Evolutionary conservation across 2,888 invertebrate species (phyloP).

Genomic region (Andrena chrysosceles): DNA sequence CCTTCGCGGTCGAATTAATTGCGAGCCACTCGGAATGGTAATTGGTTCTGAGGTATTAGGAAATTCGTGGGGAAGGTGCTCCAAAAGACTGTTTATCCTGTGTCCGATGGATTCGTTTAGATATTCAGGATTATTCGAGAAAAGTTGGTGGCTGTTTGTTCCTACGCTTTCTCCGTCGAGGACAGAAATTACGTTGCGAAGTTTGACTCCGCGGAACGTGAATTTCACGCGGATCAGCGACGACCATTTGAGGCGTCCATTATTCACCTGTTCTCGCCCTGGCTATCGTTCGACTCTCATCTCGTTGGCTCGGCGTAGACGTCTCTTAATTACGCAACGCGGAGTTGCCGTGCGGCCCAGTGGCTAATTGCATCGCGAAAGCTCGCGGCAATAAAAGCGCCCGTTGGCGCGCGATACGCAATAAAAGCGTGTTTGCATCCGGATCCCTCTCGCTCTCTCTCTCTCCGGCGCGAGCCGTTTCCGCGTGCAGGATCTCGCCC

Average conservation of each 20-base stretch:
- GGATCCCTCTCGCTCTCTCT: conserved; percentile 1
- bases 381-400: conserved; percentile 30
- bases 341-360: conserved; percentile 58
- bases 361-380: conserved; percentile 67
- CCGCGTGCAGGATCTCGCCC: conserved; percentile 14
- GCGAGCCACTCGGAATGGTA: background rate
- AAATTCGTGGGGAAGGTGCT: background rate
- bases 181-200: no score
- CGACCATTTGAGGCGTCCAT: conserved; percentile 2
- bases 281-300: conserved; percentile 76
- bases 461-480: conserved; percentile 1
- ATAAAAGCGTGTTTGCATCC: conserved; percentile 32
- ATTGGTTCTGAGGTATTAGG: background rate
- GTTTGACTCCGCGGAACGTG: no score
- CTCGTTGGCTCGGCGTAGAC: conserved; percentile 69
- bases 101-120: no score
- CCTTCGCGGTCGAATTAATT: conserved; percentile 6
- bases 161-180: no score
- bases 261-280: conserved; percentile 16
- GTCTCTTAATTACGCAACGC: conserved; percentile 72
- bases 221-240: conserved; percentile 5
- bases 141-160: no score
- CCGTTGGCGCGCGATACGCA: background rate
- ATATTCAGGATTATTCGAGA: no score
- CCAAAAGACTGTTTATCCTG: no score